phyloP scores from a whole-genome alignment of 2,888 invertebrate species.

The Microctonus hyperodae region DNA sequence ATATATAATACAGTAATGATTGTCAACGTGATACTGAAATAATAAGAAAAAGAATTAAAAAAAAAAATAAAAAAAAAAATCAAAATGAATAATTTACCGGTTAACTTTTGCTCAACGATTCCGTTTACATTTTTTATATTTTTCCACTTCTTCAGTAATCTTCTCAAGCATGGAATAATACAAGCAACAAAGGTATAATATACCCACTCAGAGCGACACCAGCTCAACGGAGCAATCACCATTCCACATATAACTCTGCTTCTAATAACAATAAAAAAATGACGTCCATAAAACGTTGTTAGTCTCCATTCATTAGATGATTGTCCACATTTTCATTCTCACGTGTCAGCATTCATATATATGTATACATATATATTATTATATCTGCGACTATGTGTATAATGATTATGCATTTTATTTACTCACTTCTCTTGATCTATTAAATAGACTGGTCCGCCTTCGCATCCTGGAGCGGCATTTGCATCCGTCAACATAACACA shows the following conservation, averaged over 20 bases:
- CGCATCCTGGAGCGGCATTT: constrained; percentile 68
- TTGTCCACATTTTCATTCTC: background rate
- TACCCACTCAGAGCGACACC: constrained; percentile 72
- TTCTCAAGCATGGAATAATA: constrained; percentile 64
- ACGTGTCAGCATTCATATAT: background rate
- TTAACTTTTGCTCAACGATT: constrained; percentile 5
- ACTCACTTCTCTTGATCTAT: constrained; percentile 41
- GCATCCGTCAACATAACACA: constrained; percentile 69
- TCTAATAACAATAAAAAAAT: constrained; percentile 32
- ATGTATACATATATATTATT: no score
- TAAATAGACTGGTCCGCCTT: constrained; percentile 69
- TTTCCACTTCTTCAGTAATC: constrained; percentile 48
- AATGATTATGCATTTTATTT: background rate
- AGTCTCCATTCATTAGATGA: constrained; percentile 20
- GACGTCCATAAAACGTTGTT: constrained; percentile 21
- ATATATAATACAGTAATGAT: constrained; percentile 37
- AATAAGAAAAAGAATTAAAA: background rate
- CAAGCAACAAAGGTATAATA: constrained; percentile 69
- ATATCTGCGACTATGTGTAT: no score
- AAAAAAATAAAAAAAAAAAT: background rate
- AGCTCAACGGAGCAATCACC: constrained; percentile 68
- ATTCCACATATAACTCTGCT: constrained; percentile 60
- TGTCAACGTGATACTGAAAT: background rate
- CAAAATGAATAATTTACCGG: constrained; percentile 14
- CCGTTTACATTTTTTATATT: constrained; percentile 1